Percentiles rank a stretch among this genome's conserved stretches.
Evolutionary conservation across 2,113 vertebrate genomes (phyloP).

Genomic region (Sus scrofa): T2T-Sscrofa CM000826.6:115208501-115209000

Average conservation of each 20-base stretch:
- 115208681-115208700: neutral
- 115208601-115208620: too few relatives aligned
- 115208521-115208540: too few relatives aligned
- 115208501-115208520: too few relatives aligned
- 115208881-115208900: neutral
- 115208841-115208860: neutral
- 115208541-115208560: too few relatives aligned
- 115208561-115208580: too few relatives aligned
- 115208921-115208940: neutral
- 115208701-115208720: neutral
- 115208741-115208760: neutral
- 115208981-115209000: neutral
- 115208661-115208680: neutral
- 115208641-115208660: neutral
- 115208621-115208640: too few relatives aligned
- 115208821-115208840: neutral
- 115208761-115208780: neutral
- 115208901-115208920: neutral
- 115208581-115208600: too few relatives aligned
- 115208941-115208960: neutral
- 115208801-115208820: neutral
- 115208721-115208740: neutral
- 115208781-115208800: neutral
- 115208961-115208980: neutral
- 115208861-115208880: neutral